Base-by-base conservation (phyloP, 2,888 invertebrate species). In the Allygus modestus region DNA sequence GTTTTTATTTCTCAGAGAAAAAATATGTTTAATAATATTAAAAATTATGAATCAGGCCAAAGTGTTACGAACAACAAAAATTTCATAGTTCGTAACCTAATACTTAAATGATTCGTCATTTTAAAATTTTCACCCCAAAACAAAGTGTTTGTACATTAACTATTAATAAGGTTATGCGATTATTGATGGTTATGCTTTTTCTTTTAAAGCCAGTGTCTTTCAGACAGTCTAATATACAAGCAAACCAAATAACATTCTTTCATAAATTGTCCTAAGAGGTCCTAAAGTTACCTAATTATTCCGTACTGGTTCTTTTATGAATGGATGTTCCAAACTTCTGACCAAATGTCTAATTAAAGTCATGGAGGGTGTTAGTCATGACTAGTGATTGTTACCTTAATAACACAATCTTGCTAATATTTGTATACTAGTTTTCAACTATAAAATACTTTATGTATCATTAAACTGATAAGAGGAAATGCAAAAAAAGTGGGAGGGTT, bases 311-410 rank as follows among this genome's bases (percentile, higher is more conserved):
- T n/a, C n/a, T n/a, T n/a, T 37, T 11, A 37, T 37, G 7, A 37
- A 37, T 37, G 4, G 4, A 37, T 37, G 7, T 69, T 23, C 31
- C 31, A 69, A 1, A 4, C 31, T n/a, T 37, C 69, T n/a, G 31
- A 33, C 4, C 1, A 41, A 73, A 41, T 41, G 41, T 20, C 31
- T 65, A 58, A 37, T 58, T 20, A 71, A 71, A 43, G 46, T 77
- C 77, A 77, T 77, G 51, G 77, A 51, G 77, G 26, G 33, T 5
- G 7, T 28, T 4, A 73, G 17, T 77, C 46, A 46, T 77, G 77
- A 77, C 77, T 77, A 77, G 77, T 15, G 41, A 33, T 15, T 31
- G n/a, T 65, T 65, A 65, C 65, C 65, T 31, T 65, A 65, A 58
- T 1, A 58, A 65, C 65, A 65, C 65, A 65, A 65, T 28, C 65